Base-by-base conservation (phyloP, 2,113 vertebrate species). In the Corvus hawaiiensis region DNA sequence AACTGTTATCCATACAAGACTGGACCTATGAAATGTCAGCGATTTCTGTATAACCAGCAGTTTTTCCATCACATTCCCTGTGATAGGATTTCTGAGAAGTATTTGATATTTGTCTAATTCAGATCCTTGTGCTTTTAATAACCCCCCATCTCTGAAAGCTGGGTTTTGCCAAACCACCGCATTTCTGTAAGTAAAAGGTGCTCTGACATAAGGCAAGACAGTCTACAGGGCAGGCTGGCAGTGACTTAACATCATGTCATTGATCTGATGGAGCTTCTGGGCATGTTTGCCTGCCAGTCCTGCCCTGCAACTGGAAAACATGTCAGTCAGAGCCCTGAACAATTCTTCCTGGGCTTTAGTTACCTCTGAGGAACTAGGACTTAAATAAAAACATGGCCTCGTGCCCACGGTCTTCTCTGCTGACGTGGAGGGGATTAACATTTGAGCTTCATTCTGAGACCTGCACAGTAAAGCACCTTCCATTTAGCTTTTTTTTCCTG, bases 391-490 rank as follows among this genome's bases (percentile, higher is more conserved):
- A 63, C 76, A 56, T 48, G 55, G 75, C 88, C 33, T 13, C 0
- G 1, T 92, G 92, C 92, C 96, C 4, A 7, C 81, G 58, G 73
- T 77, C 84, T 90, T 88, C 52, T 93, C 77, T 90, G 84, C 83
- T 96, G 94, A 96, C n/a, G 71, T 84, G 58, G 49, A 72, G 48
- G 26, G 49, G 88, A 94, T 93, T 96, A 93, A 94, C 41, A 61
- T 87, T 77, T 68, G 90, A 90, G 79, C 73, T 93, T n/a, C 85
- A n/a, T 86, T 88, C 58, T 77, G 63, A 89, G 80, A 90, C 72
- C 17, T 90, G 64, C 39, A 77, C 71, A 33, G 75, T 66, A 90
- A 88, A 78, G 33, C 67, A 89, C 64, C 64, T 87, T 81, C 48
- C 55, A 21, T 67, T 86, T 28, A 28, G 4, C 18, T 8, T 58